These are phyloP conservation scores for Dynastes maya DNA, from an alignment of 2,888 invertebrate genomes.

Conservation along the genomic window DNA sequence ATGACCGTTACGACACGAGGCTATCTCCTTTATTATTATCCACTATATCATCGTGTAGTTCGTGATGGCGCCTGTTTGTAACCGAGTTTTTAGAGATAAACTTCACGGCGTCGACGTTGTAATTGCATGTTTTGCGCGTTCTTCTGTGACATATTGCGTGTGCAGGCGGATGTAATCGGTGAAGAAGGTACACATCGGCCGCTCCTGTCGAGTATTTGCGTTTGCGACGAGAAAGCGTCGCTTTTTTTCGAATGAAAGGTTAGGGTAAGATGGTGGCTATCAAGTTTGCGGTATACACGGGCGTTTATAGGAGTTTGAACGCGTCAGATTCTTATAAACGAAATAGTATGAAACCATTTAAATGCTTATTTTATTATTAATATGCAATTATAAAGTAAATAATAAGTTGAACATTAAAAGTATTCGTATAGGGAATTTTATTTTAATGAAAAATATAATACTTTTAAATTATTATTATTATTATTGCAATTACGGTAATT, in stretches of 20 bases:
- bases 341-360: neutral
- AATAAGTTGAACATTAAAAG: neutral
- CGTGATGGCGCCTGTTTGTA: conserved; percentile 42
- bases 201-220: neutral
- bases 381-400: neutral
- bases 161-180: neutral
- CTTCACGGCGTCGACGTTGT: neutral
- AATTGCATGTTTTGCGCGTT: neutral
- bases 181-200: neutral
- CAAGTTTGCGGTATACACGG: neutral
- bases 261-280: conserved; percentile 4
- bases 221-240: neutral
- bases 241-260: conserved; percentile 8
- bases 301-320: neutral
- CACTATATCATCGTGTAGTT: conserved; percentile 32
- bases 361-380: neutral
- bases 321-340: neutral
- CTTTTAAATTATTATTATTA: too few species aligned
- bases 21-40: conserved; percentile 7
- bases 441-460: too few species aligned
- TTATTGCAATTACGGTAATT: too few species aligned
- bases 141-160: neutral
- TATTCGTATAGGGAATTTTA: neutral
- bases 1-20: neutral
- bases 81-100: conserved; percentile 12